phyloP scores from a whole-genome alignment of 2,797 vertebrate species.

The Muraenolepis orangiensis region DNA sequence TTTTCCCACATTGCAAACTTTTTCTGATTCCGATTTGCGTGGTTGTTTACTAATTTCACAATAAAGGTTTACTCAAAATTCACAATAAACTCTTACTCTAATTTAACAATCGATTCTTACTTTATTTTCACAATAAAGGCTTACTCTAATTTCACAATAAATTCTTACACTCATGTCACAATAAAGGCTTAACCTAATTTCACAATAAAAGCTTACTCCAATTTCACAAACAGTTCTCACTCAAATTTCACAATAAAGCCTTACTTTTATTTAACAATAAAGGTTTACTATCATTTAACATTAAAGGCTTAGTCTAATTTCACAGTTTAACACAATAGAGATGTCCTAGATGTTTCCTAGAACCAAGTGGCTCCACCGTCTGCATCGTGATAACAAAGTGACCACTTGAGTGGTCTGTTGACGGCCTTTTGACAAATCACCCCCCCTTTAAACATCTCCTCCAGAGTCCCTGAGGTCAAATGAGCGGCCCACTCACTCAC shows the following conservation, averaged over 20 bases:
- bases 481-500: constrained; percentile 16
- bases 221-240: too few species aligned
- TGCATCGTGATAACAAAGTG: constrained; percentile 27
- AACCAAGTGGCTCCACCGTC: background rate
- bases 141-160: too few species aligned
- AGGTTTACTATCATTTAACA: background rate
- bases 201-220: background rate
- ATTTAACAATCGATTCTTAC: too few species aligned
- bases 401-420: constrained; percentile 33
- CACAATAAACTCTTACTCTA: too few species aligned
- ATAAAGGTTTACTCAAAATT: background rate
- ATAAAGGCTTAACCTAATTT: background rate
- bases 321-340: too few species aligned
- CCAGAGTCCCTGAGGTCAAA: constrained; percentile 52
- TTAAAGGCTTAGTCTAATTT: background rate
- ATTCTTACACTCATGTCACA: background rate
- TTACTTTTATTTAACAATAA: too few species aligned
- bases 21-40: background rate
- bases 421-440: constrained; percentile 55
- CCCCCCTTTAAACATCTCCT: constrained; percentile 41
- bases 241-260: background rate
- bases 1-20: background rate
- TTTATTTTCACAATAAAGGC: background rate
- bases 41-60: background rate
- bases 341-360: background rate